Base-by-base conservation (phyloP, 2,797 vertebrate species). In the Alcedo atthis region DNA sequence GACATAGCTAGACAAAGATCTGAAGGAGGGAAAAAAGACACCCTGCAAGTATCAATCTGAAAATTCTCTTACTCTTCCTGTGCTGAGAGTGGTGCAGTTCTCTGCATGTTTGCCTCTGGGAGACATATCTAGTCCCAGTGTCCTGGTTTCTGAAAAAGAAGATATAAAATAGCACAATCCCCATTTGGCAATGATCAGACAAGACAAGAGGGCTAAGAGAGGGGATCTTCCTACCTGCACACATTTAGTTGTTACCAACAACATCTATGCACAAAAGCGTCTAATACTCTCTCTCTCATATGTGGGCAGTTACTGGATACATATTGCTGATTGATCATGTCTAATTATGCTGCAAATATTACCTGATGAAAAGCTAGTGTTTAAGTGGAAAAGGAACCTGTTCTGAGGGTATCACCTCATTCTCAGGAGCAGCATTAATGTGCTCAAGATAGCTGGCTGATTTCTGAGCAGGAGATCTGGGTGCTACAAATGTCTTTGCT, bases 101-200 rank as follows among this genome's bases (percentile, higher is more conserved):
- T 69, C 53, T 22, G n/a, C 24, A 2, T 14, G 7, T 5, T 28
- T 53, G 22, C 59, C 45, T 51, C 37, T 33, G 62, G n/a, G 40
- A 49, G 51, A 63, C 5, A 18, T 2, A 59, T 5, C 20, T 10
- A 46, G 9, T 24, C 24, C 0, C 0, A 71, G 62, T 28, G 5
- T 28, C 1, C 0, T 0, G 2, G 40, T 42, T 87, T 55, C 42
- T 49, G 32, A 32, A 76, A 46, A 30, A 75, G 8, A 15, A 48
- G 30, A 10, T 70, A 51, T 30, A 46, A 87, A 80, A 51, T 13
- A 30, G 16, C 37, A 32, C 7, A 14, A 46, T 51, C 12, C 8
- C 18, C n/a, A 10, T 42, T 35, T 57, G 75, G 48, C 37, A 76
- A 76, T 1, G 4, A 71, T 30, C 30, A 76, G 42, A 12, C 28